Evolutionary conservation across 1,140 invertebrate species (phyloP).

Genomic region (Agrypnia vestita): DNA sequence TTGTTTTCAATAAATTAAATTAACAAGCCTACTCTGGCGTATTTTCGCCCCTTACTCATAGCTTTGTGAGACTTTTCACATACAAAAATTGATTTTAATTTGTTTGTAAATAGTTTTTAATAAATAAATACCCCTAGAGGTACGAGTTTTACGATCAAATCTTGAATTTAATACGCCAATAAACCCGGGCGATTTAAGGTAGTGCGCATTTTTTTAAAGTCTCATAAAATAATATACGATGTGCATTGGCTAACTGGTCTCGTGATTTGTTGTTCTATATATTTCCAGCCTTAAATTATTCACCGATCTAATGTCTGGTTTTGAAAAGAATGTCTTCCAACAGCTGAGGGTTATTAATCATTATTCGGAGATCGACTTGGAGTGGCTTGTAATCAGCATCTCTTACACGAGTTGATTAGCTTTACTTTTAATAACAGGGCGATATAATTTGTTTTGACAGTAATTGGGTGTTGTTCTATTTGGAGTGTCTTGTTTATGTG

Average conservation of each 20-base stretch:
- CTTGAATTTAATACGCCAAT: too few species aligned
- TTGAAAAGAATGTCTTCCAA: slow-evolving; percentile 14
- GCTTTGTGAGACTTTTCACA: too few species aligned
- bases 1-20: too few species aligned
- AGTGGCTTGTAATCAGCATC: slow-evolving; percentile 29
- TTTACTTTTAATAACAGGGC: slow-evolving; percentile 41
- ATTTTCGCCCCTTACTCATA: too few species aligned
- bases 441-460: slow-evolving; percentile 34
- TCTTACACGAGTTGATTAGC: slow-evolving; percentile 35
- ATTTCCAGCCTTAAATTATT: slow-evolving; percentile 33
- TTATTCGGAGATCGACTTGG: slow-evolving; percentile 34
- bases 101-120: too few species aligned
- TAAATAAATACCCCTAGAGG: too few species aligned
- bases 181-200: too few species aligned
- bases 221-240: too few species aligned
- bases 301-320: slow-evolving; percentile 20
- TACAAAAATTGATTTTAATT: too few species aligned
- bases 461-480: slow-evolving; percentile 40
- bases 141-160: too few species aligned
- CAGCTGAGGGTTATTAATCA: slow-evolving; percentile 7
- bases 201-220: too few species aligned
- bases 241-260: neutral
- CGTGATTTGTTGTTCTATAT: slow-evolving; percentile 33
- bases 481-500: slow-evolving; percentile 25
- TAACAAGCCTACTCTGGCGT: too few species aligned